Conservation (phyloP, 2,888 invertebrate species). For the Apodemia duryi region DNA sequence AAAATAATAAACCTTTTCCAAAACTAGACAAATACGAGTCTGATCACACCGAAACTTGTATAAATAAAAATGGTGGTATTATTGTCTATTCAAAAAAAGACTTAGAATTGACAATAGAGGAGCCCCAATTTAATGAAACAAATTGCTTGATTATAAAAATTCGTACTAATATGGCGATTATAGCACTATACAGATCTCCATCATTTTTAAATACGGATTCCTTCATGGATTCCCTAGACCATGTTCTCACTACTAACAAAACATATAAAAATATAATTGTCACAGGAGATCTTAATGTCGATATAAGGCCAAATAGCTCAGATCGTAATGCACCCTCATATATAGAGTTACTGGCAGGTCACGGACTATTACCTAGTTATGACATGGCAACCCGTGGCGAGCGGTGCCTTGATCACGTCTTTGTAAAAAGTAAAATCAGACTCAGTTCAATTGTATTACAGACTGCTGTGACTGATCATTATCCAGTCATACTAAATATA, state of each 20-base stretch:
- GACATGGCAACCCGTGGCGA: neutral
- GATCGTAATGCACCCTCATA: neutral
- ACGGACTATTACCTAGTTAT: slow-evolving; percentile 1
- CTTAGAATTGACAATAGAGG: neutral
- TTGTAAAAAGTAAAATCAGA: neutral
- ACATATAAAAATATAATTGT: neutral
- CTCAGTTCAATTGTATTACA: neutral
- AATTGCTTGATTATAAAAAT: slow-evolving; percentile 8
- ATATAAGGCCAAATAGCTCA: neutral
- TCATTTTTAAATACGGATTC: neutral
- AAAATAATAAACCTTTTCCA: neutral
- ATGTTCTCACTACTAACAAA: neutral
- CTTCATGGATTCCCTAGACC: neutral
- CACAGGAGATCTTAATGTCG: slow-evolving; percentile 10
- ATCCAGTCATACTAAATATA: no score
- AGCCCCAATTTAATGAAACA: neutral
- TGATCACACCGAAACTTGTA: neutral
- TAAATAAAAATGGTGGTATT: slow-evolving; percentile 5
- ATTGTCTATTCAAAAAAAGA: neutral
- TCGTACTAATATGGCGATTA: neutral
- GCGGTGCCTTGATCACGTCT: slow-evolving; percentile 4
- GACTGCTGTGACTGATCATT: neutral
- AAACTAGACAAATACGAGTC: neutral
- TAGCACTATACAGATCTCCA: slow-evolving; percentile 4
- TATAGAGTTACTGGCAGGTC: neutral